Percentiles rank a stretch among this genome's conserved stretches.
Conservation (phyloP, 2,888 invertebrate species). For the Ochropacha duplaris region DNA sequence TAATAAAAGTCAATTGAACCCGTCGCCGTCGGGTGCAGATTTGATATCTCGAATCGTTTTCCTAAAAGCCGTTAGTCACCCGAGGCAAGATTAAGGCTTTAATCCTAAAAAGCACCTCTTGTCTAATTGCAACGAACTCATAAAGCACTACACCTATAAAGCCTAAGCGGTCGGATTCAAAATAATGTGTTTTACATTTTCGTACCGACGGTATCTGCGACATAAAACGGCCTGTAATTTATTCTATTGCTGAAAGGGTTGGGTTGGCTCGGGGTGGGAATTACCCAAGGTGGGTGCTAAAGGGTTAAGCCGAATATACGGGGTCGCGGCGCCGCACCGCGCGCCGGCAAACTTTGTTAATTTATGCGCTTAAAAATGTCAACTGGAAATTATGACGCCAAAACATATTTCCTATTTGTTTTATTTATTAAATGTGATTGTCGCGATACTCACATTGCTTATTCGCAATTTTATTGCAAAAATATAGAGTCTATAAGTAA, state of each 20-base stretch:
- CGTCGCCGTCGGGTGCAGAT: conserved; percentile 21
- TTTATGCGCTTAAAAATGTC: conserved; percentile 84
- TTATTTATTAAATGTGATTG: conserved; percentile 55
- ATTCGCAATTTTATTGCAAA: conserved; percentile 8
- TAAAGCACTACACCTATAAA: conserved; percentile 80
- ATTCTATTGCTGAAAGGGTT: conserved; percentile 84
- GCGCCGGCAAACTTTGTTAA: conserved; percentile 80
- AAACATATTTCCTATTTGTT: conserved; percentile 79
- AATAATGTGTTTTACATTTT: conserved; percentile 82
- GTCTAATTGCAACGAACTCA: conserved; percentile 76
- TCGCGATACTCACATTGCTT: conserved; percentile 32
- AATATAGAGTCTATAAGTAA: neutral
- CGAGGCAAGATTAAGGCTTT: conserved; percentile 53
- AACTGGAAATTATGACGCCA: conserved; percentile 81
- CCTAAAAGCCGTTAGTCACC: conserved; percentile 60
- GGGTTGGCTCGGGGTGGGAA: conserved; percentile 78
- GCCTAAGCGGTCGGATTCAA: conserved; percentile 80
- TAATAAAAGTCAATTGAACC: conserved; percentile 26
- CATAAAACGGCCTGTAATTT: conserved; percentile 83
- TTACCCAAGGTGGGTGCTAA: conserved; percentile 83
- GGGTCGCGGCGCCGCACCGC: conserved; percentile 76
- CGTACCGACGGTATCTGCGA: conserved; percentile 78
- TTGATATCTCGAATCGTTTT: conserved; percentile 62
- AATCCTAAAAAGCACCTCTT: conserved; percentile 75
- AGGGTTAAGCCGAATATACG: conserved; percentile 83